Conservation (phyloP, 2,113 vertebrate species). For the Gasterosteus nipponicus region DNA sequence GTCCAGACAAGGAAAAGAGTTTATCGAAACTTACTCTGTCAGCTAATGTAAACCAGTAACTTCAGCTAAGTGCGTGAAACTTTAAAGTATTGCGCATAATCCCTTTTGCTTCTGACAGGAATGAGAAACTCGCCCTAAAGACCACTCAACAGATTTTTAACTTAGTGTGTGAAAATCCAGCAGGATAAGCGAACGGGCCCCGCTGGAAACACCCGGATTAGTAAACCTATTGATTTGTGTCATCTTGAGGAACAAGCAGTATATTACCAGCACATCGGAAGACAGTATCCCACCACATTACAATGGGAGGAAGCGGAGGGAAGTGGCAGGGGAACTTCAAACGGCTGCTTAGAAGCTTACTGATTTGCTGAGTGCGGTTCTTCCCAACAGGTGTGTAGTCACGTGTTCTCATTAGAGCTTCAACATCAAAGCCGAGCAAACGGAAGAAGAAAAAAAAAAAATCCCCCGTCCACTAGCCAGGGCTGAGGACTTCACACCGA, state of each 20-base stretch:
- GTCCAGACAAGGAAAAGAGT: constrained; percentile 52
- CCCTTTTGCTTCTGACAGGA: constrained; percentile 74
- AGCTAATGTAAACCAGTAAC: constrained; percentile 25
- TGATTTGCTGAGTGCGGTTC: constrained; percentile 67
- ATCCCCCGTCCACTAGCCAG: not conserved
- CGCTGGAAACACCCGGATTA: constrained; percentile 79
- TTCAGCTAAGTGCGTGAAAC: constrained; percentile 60
- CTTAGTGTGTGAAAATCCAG: constrained; percentile 78
- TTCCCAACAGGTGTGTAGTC: constrained; percentile 62
- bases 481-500: constrained; percentile 21
- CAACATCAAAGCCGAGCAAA: constrained; percentile 54
- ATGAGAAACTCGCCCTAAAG: constrained; percentile 73
- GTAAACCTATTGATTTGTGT: constrained; percentile 81
- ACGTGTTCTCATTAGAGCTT: constrained; percentile 61
- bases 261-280: constrained; percentile 77
- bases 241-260: constrained; percentile 73
- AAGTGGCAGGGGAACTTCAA: constrained; percentile 52
- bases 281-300: constrained; percentile 71
- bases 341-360: constrained; percentile 62
- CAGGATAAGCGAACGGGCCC: constrained; percentile 75
- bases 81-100: constrained; percentile 76
- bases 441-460: constrained; percentile 23
- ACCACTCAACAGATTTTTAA: constrained; percentile 74
- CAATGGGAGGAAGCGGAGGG: constrained; percentile 58
- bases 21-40: constrained; percentile 42